Base-by-base conservation (phyloP, 2,113 vertebrate genomes). In the Procavia capensis region DNA sequence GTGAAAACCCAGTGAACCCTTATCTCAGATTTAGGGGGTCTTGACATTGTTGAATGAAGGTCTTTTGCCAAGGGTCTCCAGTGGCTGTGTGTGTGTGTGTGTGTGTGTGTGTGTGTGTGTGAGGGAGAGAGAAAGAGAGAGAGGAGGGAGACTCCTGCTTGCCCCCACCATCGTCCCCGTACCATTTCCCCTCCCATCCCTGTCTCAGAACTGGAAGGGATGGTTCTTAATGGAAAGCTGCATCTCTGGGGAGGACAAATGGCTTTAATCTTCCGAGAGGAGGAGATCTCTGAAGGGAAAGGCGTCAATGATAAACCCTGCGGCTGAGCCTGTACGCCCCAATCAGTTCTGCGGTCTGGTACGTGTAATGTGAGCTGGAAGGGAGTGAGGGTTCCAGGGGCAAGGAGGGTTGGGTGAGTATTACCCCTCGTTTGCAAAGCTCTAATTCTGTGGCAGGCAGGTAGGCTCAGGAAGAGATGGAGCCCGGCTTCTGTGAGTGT, bases 241-340 rank as follows among this genome's bases (percentile, higher is more conserved):
- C 29, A 24, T 93, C 24, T 88, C 13, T 93, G 9, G 2, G n/a
- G 59, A 85, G 31, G 31, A 66, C 79, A 86, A 3, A 45, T 72
- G 34, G 7, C 61, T 96, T 96, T 94, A 70, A 85, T 93, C 36
- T 89, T 90, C 57, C 6, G 3, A 20, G 34, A 72, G 45, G 36
- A 90, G 82, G 88, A 22, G 20, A 17, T 43, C n/a, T 61, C 47
- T 66, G 78, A 88, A 88, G 19, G 39, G 57, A 80, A 88, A 36
- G 31, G 0, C 10, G 11, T 57, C 61, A 88, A 64, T 63, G 81
- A 63, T 68, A 81, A 61, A 68, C 47, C 8, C 0, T 1, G 41
- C 14, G 11, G 41, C 47, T 74, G 10, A n/a, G 39, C 57, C 83
- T 45, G 36, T 57, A 27, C 50, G 14, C 27, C 45, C 61, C 17